A percentile compares a stretch with the other conserved stretches of the same genome.
Conservation (phyloP, 2,113 vertebrate species). For the Tricholaema leucomelas region DNA sequence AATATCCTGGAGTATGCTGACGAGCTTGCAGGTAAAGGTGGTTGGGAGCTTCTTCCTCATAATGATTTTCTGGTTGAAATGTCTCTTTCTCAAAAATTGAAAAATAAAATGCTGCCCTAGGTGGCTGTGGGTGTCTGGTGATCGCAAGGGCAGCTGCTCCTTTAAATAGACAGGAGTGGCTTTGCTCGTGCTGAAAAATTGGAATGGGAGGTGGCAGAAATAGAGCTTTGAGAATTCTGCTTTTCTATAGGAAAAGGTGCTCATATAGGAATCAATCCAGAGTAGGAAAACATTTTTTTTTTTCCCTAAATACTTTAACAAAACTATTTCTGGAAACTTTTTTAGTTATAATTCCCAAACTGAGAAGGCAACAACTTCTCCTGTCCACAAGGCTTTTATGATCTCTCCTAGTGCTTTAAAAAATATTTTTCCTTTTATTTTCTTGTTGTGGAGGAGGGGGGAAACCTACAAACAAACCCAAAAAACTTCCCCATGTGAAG, state of each 20-base stretch:
- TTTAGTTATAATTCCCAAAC: background rate
- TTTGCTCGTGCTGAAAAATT: background rate
- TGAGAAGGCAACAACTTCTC: background rate
- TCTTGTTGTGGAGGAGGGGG: background rate
- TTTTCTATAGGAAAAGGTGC: background rate
- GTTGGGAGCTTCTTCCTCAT: background rate
- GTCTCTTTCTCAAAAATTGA: background rate
- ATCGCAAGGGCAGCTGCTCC: background rate
- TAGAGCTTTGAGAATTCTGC: background rate
- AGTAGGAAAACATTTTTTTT: too few relatives aligned
- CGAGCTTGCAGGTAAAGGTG: background rate
- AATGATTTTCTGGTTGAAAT: background rate
- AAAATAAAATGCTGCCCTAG: background rate
- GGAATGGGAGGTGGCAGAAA: background rate
- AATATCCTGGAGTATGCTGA: background rate
- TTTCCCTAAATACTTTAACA: background rate
- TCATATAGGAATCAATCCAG: background rate
- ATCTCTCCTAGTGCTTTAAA: background rate
- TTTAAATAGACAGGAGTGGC: background rate
- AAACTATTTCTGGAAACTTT: background rate
- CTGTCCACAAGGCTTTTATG: background rate
- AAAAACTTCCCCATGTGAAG: fast-evolving
- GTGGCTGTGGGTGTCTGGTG: background rate
- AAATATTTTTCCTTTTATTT: background rate
- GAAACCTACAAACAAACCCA: background rate